Evolutionary conservation across 2,113 vertebrate species (phyloP).

Genomic region (Ardeotis arabs): DNA sequence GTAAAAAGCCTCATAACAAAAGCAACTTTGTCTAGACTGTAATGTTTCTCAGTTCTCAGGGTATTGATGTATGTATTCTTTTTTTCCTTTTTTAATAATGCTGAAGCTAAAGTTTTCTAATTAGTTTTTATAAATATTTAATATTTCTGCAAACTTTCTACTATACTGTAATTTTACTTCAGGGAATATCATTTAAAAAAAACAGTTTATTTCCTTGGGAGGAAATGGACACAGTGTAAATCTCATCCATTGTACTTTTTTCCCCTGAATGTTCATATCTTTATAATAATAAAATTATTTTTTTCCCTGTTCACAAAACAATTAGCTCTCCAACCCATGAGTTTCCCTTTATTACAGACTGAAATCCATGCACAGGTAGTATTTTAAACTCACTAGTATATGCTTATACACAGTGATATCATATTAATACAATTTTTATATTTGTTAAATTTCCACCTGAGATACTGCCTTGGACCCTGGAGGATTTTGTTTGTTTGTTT

Average conservation of each 20-base stretch:
- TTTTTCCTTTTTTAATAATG: background rate
- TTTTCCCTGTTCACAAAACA: background rate
- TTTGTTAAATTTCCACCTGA: background rate
- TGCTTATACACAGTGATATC: background rate
- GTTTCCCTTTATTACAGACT: background rate
- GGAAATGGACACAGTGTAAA: background rate
- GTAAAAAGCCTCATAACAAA: background rate
- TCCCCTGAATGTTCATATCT: background rate
- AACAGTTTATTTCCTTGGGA: background rate
- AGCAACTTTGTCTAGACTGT: background rate
- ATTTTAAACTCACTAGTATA: background rate
- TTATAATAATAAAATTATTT: background rate
- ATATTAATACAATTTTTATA: background rate
- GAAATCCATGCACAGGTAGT: background rate
- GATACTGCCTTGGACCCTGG: background rate
- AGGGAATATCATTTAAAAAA: background rate
- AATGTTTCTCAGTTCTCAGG: background rate
- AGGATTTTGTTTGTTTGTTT: background rate
- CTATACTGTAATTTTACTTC: background rate
- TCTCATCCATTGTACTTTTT: background rate
- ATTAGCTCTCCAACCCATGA: background rate
- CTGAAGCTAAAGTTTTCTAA: background rate
- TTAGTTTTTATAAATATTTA: background rate
- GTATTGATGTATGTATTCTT: background rate
- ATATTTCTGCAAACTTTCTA: background rate